Base-by-base conservation (phyloP, 2,888 invertebrate genomes). In the Palloptera scutellata region DNA sequence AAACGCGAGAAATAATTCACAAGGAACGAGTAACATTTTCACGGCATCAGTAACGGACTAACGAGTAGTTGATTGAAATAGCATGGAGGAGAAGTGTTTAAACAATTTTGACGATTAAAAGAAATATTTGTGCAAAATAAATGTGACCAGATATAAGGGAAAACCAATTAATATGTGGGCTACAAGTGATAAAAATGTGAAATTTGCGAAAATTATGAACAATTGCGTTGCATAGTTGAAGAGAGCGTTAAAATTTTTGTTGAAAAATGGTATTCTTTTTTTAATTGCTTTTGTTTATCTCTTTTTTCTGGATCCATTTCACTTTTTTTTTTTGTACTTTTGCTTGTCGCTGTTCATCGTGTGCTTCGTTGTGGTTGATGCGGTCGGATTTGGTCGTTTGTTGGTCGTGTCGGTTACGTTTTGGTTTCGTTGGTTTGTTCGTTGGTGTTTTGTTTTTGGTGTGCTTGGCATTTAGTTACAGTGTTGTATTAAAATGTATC, bases 211-310 rank as follows among this genome's bases (percentile, higher is more conserved):
- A 30, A 30, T 30, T 30, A 30, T 30, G 6, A 30, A 30, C 30
- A 30, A 61, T 51, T 19, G 40, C 40, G 30, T 19, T 12, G 30
- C 30, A 30, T 30, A 30, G 30, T 30, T 30, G 30, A 40, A 52
- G 13, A 10, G 20, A 58, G n/a, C 17, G 8, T 12, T 6, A 15
- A 52, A 1, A 30, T 40, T 41, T 61, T 42, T 5, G 45, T 64
- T 62, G 40, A 48, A 64, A 65, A 69, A 66, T 60, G 52, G 63
- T 58, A 66, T 76, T 68, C 72, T 73, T 76, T 79, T 76, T 80
- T 79, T 79, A 79, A 81, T 79, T 79, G 81, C 81, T 81, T 79
- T 81, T 79, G 79, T 79, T 79, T 79, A 79, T 79, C 64, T 66
- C 61, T 72, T 79, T 79, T 80, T 80, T 81, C 77, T 80, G 75